Evolutionary conservation across 2,888 invertebrate species (phyloP), one percentile per base, ranked within the genome.

Genomic region (Meganola albula): DNA sequence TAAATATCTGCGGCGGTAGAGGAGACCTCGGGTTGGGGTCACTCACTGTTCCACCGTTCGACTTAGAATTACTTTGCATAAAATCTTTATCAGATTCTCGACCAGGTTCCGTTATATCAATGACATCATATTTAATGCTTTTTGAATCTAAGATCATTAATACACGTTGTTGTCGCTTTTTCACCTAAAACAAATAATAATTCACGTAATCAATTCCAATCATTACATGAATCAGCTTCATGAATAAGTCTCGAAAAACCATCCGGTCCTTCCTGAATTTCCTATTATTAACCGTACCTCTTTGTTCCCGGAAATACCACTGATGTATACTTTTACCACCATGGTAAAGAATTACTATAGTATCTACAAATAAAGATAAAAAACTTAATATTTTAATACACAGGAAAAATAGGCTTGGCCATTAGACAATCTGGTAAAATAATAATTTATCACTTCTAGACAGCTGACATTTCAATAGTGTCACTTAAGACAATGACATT

Each of bases 71-170:
- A 63, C 90, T 91, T 76, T 96, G 94, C 97, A 99, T 97, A 64
- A 94, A 94, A 57, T 95, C 94, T 77, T 96, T 95, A 52, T 94
- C 93, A 37, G 90, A 84, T 74, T 97, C 97, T 68, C 91, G 92
- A 30, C 94, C 95, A 10, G 98, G 97, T 74, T 97, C 97, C 28
- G 98, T 94, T 63, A 99, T 97, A 79, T 99, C 99, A 64, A 99
- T 92, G 40, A 91, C 88, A 73, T 95, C 93, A 77, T 96, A 97
- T 58, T 92, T 90, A 55, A 99, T 93, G 76, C 89, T 91, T 88
- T 96, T 94, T 54, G 97, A 95, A 66, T 97, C 96, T 62, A 99
- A 85, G 65, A 97, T 95, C 93, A 98, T 95, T 58, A 94, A 79
- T 34, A 98, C 96, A 48, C 97, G 90, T 73, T 97, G 96, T 75